Evolutionary conservation across 2,888 invertebrate genomes (phyloP), one percentile per base, ranked within the genome.

Genomic region (Morpho deidamia): DNA sequence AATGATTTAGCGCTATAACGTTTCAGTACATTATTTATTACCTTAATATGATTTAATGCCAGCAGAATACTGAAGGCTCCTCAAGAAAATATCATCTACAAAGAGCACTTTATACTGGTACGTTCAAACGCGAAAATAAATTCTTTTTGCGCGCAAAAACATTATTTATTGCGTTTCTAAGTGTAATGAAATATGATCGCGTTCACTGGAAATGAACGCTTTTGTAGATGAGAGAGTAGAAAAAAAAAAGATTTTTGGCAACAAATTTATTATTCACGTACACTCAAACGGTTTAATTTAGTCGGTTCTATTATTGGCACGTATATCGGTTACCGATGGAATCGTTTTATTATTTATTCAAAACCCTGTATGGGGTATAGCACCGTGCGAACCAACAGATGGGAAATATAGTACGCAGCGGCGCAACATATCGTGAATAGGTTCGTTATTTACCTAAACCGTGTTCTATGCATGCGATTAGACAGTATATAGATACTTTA

Each of bases 291-390:
- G 40, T 52, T 55, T 58, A 55, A 58, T 58, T 58, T 49, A 32
- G 50, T 32, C 44, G 50, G 50, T 14, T 51, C 54, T 58, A 58
- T 58, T 58, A 55, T 58, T 55, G 45, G 54, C 49, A 45, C 44
- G 58, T 51, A 44, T 51, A 58, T 34, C 44, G 50, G 51, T 55
- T 42, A 58, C 53, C 57, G 47, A 44, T 49, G 52, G 49, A 33
- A 40, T 35, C 33, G 51, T 53, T 48, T 53, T 53, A 61, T 66
- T 49, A 65, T 60, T 66, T 66, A 65, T 65, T 65, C 66, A 66
- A 44, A 56, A 11, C 35, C 34, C 10, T 42, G 34, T 61, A 57
- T 46, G 48, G 51, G 44, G 40, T 51, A 47, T 45, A 34, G 46
- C 41, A 38, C 37, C 58, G 60, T 58, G 60, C 11, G 60, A 58